Conservation (phyloP, 2,888 invertebrate species). For the Sphaerophoria rueppellii region DNA sequence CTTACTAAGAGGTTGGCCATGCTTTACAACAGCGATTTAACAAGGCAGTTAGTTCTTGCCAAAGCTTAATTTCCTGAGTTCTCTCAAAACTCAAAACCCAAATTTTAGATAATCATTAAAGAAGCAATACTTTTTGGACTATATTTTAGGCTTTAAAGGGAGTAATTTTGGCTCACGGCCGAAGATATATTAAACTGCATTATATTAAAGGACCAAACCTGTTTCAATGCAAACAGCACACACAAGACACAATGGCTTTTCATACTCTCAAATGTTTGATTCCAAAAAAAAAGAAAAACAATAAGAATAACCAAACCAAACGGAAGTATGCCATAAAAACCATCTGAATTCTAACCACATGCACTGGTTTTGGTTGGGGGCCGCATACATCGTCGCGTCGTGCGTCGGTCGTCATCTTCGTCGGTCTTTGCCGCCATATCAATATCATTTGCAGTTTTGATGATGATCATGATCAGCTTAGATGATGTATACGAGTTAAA, state of each 20-base stretch:
- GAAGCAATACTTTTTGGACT: neutral
- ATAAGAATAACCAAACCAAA: slow-evolving; percentile 25
- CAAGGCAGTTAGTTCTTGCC: too few species aligned
- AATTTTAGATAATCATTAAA: too few species aligned
- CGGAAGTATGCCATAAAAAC: slow-evolving; percentile 64
- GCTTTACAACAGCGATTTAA: too few species aligned
- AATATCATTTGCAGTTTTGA: slow-evolving; percentile 31
- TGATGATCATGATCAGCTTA: slow-evolving; percentile 41
- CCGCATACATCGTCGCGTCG: neutral
- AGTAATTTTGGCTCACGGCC: neutral
- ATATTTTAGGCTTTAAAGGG: neutral
- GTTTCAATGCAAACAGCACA: slow-evolving; percentile 14
- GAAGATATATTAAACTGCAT: slow-evolving; percentile 1
- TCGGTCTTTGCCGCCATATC: too few species aligned
- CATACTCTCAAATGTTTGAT: neutral
- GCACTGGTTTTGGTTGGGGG: slow-evolving; percentile 38
- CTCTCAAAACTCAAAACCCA: too few species aligned
- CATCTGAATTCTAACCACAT: slow-evolving; percentile 51
- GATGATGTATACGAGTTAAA: slow-evolving; percentile 41
- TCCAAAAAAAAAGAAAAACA: neutral
- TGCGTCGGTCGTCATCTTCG: too few species aligned
- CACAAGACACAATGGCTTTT: slow-evolving; percentile 4
- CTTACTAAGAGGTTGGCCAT: too few species aligned
- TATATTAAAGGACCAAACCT: slow-evolving; percentile 31
- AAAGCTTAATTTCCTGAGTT: too few species aligned